These are phyloP conservation scores for Anolis sagrei DNA, from an alignment of 2,113 vertebrate genomes.

Conservation along the genomic window DNA sequence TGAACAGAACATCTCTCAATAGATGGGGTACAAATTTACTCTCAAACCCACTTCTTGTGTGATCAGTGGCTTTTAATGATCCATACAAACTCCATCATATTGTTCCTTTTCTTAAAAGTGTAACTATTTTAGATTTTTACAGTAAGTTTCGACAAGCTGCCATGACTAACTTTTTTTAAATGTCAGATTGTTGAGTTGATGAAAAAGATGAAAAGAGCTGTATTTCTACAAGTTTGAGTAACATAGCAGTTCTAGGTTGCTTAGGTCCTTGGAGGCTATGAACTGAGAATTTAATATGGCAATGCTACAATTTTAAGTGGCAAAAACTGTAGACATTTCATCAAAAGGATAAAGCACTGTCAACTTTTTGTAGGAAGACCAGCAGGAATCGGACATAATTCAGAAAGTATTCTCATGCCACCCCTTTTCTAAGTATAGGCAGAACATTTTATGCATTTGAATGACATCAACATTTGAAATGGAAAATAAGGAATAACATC, in stretches of 20 bases:
- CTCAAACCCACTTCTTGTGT: slow-evolving; percentile 34
- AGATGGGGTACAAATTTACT: slow-evolving; percentile 53
- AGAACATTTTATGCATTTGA: slow-evolving; percentile 34
- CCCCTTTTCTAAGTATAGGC: background rate
- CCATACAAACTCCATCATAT: slow-evolving; percentile 45
- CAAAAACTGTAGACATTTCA: slow-evolving; percentile 28
- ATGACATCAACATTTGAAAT: background rate
- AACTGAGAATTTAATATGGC: slow-evolving; percentile 63
- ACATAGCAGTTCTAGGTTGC: slow-evolving; percentile 44
- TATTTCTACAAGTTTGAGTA: slow-evolving; percentile 57
- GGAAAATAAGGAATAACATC: slow-evolving; percentile 22
- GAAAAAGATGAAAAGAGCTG: slow-evolving; percentile 55
- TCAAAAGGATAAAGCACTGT: slow-evolving; percentile 25
- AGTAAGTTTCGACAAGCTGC: slow-evolving; percentile 59
- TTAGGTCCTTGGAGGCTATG: slow-evolving; percentile 60
- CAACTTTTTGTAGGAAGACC: slow-evolving; percentile 35
- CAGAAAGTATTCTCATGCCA: slow-evolving; percentile 12
- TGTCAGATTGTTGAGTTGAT: slow-evolving; percentile 39
- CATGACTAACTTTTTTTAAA: slow-evolving; percentile 64
- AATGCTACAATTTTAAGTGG: slow-evolving; percentile 33
- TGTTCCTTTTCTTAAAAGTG: slow-evolving; percentile 54
- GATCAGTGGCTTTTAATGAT: slow-evolving; percentile 1
- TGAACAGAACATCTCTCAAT: slow-evolving; percentile 41
- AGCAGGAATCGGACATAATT: slow-evolving; percentile 37
- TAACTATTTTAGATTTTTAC: slow-evolving; percentile 58